Conservation (phyloP, 2,113 vertebrate genomes). For the Pterocles burchelli region DNA sequence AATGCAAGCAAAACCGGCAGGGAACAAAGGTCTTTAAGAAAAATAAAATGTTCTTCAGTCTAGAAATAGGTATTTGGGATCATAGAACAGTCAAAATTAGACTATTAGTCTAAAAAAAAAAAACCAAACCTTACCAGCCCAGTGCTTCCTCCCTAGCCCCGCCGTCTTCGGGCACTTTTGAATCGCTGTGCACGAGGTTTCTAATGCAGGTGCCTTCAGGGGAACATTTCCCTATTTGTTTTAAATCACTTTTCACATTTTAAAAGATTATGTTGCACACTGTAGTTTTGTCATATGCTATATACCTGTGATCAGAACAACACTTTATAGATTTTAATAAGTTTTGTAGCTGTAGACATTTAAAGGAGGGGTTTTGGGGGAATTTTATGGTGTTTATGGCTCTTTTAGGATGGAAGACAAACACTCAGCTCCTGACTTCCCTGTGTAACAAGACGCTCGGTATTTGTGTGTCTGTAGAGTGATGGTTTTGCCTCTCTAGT, state of each 20-base stretch:
- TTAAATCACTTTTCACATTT: not conserved
- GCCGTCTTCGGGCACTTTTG: accelerated
- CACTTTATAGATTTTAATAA: not conserved
- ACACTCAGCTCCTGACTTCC: not conserved
- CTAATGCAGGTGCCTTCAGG: not conserved
- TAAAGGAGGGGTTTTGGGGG: no score
- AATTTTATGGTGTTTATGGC: not conserved
- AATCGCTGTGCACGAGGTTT: accelerated
- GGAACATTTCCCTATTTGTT: not conserved
- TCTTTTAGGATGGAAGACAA: not conserved
- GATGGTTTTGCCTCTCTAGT: not conserved
- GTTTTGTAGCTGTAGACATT: accelerated
- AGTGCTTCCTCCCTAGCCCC: accelerated
- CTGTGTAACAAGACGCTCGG: not conserved
- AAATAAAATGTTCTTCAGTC: not conserved
- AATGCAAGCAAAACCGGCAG: not conserved
- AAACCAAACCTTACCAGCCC: not conserved
- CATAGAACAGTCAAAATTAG: not conserved
- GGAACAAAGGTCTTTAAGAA: not conserved
- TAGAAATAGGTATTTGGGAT: not conserved
- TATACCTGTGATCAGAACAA: not conserved
- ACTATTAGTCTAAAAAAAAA: no score
- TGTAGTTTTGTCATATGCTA: not conserved
- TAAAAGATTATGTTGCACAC: accelerated
- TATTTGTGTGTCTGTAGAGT: not conserved